Percentiles rank a stretch among this genome's conserved stretches.
Conservation (phyloP, 2,888 invertebrate genomes). For the Eulithis prunata region DNA sequence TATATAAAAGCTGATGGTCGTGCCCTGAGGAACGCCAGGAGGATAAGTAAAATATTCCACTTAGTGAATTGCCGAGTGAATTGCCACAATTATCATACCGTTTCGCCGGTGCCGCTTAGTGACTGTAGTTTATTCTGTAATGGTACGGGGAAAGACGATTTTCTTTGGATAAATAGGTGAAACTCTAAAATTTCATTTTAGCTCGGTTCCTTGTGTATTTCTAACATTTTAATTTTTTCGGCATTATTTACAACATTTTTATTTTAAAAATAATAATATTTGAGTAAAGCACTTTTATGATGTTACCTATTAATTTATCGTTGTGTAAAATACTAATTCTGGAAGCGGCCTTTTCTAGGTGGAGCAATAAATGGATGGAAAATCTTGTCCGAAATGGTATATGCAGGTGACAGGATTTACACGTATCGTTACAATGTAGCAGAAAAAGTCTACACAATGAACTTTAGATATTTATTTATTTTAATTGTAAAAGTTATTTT, state of each 20-base stretch:
- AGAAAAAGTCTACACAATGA: constrained; percentile 26
- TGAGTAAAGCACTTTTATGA: too few relatives aligned
- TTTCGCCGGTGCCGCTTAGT: constrained; percentile 46
- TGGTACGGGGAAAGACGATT: constrained; percentile 37
- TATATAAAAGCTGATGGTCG: constrained; percentile 70
- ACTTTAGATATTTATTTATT: neutral
- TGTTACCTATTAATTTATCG: too few relatives aligned
- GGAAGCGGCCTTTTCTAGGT: constrained; percentile 10
- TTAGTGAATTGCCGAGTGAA: constrained; percentile 73
- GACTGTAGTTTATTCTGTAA: constrained; percentile 30
- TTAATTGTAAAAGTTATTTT: too few relatives aligned
- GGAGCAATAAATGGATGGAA: constrained; percentile 71
- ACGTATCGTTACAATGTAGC: constrained; percentile 36
- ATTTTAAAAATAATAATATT: too few relatives aligned
- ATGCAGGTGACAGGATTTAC: constrained; percentile 55
- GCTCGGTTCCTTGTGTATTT: constrained; percentile 17
- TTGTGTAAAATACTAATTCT: neutral
- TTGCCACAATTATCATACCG: constrained; percentile 71
- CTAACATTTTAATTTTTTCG: constrained; percentile 5
- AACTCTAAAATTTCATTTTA: constrained; percentile 32
- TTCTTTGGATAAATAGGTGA: constrained; percentile 38
- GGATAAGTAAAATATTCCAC: constrained; percentile 80
- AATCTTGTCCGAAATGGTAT: constrained; percentile 73
- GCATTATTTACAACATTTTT: too few relatives aligned
- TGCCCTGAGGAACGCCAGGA: constrained; percentile 64